Base-by-base conservation (phyloP, 2,888 invertebrate genomes). In the Cephonodes hylas region DNA sequence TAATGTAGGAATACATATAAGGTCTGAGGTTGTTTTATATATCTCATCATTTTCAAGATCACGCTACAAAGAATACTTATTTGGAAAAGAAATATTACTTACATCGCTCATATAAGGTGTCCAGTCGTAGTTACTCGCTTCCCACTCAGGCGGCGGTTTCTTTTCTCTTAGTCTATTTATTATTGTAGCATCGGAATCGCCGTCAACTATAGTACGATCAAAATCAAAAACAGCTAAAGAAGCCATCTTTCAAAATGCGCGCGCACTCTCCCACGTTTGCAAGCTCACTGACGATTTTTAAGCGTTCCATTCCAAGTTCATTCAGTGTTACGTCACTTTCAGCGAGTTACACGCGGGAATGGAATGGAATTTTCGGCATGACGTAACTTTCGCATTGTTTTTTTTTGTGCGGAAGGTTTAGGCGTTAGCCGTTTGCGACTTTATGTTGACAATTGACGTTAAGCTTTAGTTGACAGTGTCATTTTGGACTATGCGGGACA, bases 61-160 rank as follows among this genome's bases (percentile, higher is more conserved):
- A 61, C 60, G 5, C 46, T 45, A 18, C 18, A 27, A 44, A 60
- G 23, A 42, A 27, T 59, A 60, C 34, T 59, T 44, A 45, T n/a
- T 27, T 46, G 25, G 31, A 46, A 42, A 38, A 59, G 34, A 53
- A 62, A 61, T 61, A 63, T 56, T 7, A 83, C 91, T 90, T 73
- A 91, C 92, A 75, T 89, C 85, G 64, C 86, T 89, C 92, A 92
- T 92, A 46, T 91, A 92, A 0, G 91, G 92, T 0, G 91, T 91
- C 92, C 92, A 92, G 64, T 92, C 91, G 10, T 83, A 75, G 59
- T 75, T 86, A 0, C 78, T 69, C 0, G 79, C 69, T 48, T 92
- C 90, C 87, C 88, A 91, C 63, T 90, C 90, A 0, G 91, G 91
- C 5, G 91, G 91, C 1, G 90, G 86, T 58, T 83, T 73, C 48